These are phyloP conservation scores for Pseudochirops corinnae DNA, from an alignment of 2,797 vertebrate species.

Conservation along the genomic window DNA sequence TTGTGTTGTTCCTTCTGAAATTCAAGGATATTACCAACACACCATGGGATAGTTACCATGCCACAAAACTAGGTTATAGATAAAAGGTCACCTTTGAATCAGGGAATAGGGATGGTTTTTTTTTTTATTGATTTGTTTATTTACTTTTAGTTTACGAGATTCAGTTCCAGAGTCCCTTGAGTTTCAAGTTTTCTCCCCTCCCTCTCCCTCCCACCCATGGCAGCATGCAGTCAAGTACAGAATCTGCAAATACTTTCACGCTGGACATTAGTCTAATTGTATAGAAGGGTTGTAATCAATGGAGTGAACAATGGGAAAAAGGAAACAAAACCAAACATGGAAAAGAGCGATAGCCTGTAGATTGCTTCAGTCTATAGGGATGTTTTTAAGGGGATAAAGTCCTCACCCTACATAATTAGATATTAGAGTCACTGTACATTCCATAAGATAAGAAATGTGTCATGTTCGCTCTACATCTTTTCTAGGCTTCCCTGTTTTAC, in stretches of 20 bases:
- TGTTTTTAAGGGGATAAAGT: neutral
- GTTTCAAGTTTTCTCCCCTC: no score
- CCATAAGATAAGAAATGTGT: neutral
- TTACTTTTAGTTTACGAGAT: no score
- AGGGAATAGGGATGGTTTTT: neutral
- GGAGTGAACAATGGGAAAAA: no score
- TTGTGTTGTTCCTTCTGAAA: neutral
- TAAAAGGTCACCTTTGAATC: neutral
- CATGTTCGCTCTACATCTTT: neutral
- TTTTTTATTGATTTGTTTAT: no score
- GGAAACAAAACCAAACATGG: no score
- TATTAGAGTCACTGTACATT: neutral
- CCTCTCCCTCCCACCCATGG: no score
- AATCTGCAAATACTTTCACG: no score
- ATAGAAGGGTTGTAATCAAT: no score
- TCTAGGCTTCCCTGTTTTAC: neutral
- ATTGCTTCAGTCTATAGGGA: neutral
- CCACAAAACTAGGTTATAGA: neutral
- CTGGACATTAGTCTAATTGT: no score
- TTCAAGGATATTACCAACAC: neutral
- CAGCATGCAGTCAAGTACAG: no score
- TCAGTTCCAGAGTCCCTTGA: no score
- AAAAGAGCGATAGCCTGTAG: no score
- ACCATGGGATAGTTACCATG: neutral
- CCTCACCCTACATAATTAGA: neutral